Conservation (phyloP, 2,113 vertebrate species). For the Ailurus styani region DNA sequence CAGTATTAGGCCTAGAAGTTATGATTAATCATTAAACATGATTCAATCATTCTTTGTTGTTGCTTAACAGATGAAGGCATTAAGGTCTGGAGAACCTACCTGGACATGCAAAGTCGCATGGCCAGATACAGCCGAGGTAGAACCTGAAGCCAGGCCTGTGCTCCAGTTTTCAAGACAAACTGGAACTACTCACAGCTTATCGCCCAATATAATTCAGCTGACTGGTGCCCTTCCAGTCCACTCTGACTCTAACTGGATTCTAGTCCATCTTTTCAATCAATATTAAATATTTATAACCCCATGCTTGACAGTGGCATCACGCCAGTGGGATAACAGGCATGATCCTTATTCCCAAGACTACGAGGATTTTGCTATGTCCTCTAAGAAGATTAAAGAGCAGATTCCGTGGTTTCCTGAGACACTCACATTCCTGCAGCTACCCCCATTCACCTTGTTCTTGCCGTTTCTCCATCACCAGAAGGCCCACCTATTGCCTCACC, state of each 20-base stretch:
- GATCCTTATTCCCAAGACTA: not conserved
- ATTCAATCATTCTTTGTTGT: not conserved
- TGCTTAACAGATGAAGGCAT: not conserved
- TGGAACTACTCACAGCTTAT: not conserved
- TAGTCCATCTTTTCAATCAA: not conserved
- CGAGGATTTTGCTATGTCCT: not conserved
- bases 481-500: not conserved
- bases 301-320: not conserved
- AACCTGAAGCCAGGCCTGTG: not conserved
- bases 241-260: not conserved
- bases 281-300: not conserved
- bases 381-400: not conserved
- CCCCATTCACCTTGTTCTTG: not conserved
- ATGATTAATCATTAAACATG: not conserved
- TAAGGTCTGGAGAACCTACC: not conserved
- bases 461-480: not conserved
- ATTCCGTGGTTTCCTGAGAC: not conserved
- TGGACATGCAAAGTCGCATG: not conserved
- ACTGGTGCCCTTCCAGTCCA: not conserved
- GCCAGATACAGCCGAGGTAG: not conserved
- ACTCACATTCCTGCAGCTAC: rapidly evolving
- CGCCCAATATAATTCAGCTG: not conserved
- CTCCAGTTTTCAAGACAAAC: not conserved
- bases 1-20: not conserved
- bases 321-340: not conserved